These are phyloP conservation scores for Carcinoscorpius rotundicauda DNA, from an alignment of 1,140 invertebrate genomes.

Conservation along the genomic window DNA sequence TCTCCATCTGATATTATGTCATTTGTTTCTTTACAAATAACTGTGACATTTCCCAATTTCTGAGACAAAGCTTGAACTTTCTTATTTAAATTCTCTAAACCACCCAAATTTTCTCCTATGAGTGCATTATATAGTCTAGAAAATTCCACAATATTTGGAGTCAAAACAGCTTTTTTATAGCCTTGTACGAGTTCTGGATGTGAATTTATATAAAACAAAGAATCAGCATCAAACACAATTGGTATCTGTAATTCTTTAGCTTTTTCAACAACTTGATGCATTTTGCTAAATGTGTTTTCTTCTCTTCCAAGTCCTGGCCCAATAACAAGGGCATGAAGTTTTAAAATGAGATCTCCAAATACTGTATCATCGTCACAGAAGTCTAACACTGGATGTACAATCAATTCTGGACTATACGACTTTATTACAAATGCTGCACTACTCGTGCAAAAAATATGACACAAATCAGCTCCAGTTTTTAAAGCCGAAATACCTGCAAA, in stretches of 20 bases:
- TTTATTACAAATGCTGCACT: conserved; percentile 81
- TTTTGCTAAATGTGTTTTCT: conserved; percentile 39
- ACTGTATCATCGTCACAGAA: conserved; percentile 44
- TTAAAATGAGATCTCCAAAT: conserved; percentile 63
- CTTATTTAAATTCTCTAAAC: too few species aligned
- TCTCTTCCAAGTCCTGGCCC: conserved; percentile 84
- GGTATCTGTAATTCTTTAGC: conserved; percentile 50
- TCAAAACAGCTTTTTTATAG: conserved; percentile 69
- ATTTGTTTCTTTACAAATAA: conserved; percentile 61
- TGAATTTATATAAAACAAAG: conserved; percentile 65
- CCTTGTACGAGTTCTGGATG: conserved; percentile 59
- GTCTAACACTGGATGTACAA: conserved; percentile 79
- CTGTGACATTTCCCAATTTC: conserved; percentile 52
- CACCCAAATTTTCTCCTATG: too few species aligned
- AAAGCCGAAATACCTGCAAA: conserved; percentile 82
- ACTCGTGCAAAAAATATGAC: conserved; percentile 76
- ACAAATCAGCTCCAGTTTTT: conserved; percentile 78
- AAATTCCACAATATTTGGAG: conserved; percentile 91
- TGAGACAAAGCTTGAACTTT: conserved; percentile 30
- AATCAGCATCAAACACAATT: conserved; percentile 90
- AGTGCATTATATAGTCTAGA: conserved; percentile 45
- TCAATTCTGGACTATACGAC: conserved; percentile 90
- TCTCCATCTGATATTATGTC: conserved; percentile 64
- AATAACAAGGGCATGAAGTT: conserved; percentile 76
- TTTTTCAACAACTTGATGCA: conserved; percentile 29